Base-by-base conservation (phyloP, 2,888 invertebrate species). In the Meandrusa payeni region DNA sequence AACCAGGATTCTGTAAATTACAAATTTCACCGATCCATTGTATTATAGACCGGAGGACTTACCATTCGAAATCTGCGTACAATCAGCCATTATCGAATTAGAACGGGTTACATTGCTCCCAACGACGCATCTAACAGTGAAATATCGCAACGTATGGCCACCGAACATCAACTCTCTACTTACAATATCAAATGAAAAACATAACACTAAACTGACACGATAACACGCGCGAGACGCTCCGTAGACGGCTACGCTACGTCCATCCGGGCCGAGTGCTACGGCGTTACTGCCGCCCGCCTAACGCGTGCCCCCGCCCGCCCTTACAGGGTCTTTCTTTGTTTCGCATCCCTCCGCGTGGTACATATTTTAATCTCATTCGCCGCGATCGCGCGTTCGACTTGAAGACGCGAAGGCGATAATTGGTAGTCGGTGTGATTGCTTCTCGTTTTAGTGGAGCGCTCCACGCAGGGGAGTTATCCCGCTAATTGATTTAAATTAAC, bases 321-420 rank as follows among this genome's bases (percentile, higher is more conserved):
- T 65, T 67, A 58, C 68, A 61, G 68, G 70, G 66, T 54, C 71
- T 79, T 83, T 80, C 86, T 86, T 87, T 87, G 86, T 87, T 83
- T 83, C 83, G 73, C 74, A 69, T 64, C 67, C 73, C 70, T 62
- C 69, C 65, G 63, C 64, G 57, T 69, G 73, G 74, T 73, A 77
- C 80, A 80, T 78, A 59, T 59, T 61, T 59, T 61, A 58, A 76
- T 76, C 79, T 80, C 60, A 59, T 59, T 59, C 61, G 55, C 56
- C 64, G 69, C 63, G 71, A 77, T 79, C 76, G 72, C 59, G 57
- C 65, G 71, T 64, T 73, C 71, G 73, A 69, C 69, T 69, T 41
- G 46, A 52, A 41, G 43, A 46, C 47, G 39, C 39, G 46, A 50
- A 52, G 40, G 50, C 45, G 51, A 56, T 59, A 56, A 57, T 64